Evolutionary conservation across 2,888 invertebrate genomes (phyloP), one percentile per base, ranked within the genome.

Genomic region (Galerucella nymphaeae): DNA sequence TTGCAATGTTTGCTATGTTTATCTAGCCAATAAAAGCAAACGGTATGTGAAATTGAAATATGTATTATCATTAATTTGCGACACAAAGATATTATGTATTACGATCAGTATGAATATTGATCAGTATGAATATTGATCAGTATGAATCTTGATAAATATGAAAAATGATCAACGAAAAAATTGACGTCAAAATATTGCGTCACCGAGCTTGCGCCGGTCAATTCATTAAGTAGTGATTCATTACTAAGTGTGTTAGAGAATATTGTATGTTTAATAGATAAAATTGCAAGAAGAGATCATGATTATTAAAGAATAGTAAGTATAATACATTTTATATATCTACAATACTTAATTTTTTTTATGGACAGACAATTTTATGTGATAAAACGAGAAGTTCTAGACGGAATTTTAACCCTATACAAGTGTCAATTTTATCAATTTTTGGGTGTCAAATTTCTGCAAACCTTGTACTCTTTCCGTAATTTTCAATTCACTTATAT

Each of bases 241-340:
- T 88, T 57, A 66, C 66, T 63, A 76, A 76, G 72, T 76, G 77
- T 74, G 77, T 76, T 80, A 82, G 80, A 84, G 85, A 67, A 72
- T 78, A 78, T 80, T 76, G 77, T 72, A 76, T 78, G 78, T 78
- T 75, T 76, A 76, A 67, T 79, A 79, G 77, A 74, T 77, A 75
- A 78, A 79, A 73, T 68, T 76, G 73, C 73, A 69, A 67, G 70
- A 85, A 85, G 81, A 85, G 88, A 90, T 86, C 85, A 91, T 91
- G 91, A 89, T 91, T 88, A 92, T 92, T 87, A 91, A 91, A 89
- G 91, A 91, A 90, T 92, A 88, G 91, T 91, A 86, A 91, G 91
- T 91, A 88, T 55, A 13, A 65, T 62, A 18, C 66, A 59, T 50
- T 18, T 68, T 71, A 14, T 68, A 61, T 42, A 65, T 11, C 18